Percentiles rank a stretch among this genome's conserved stretches.
phyloP scores from a whole-genome alignment of 1,140 invertebrate genomes.

The Psix sp. region DNA sequence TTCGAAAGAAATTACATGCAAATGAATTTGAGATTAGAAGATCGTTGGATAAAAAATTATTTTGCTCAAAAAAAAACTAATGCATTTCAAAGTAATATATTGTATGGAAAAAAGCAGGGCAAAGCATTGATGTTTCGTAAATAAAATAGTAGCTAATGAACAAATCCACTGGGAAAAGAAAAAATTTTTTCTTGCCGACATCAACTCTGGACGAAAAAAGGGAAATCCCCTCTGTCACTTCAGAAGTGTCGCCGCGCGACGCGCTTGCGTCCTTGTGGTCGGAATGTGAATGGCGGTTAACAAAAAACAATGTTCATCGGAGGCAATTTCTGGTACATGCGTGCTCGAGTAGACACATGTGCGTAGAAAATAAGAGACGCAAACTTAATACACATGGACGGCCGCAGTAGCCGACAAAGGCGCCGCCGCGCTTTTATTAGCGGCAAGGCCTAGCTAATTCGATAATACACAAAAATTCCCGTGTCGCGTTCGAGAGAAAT shows the following conservation, averaged over 20 bases:
- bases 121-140: no score
- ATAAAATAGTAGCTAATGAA: no score
- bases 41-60: no score
- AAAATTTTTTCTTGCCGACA: no score
- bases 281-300: constrained; percentile 32
- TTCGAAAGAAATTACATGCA: no score
- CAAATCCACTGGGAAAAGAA: no score
- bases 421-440: constrained; percentile 54
- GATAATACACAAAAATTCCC: constrained; percentile 53
- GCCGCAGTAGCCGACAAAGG: constrained; percentile 53
- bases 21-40: no score
- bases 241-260: constrained; percentile 24
- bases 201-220: constrained; percentile 16
- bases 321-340: constrained; percentile 49
- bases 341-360: constrained; percentile 28
- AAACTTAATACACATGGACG: constrained; percentile 28
- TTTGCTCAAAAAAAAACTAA: no score
- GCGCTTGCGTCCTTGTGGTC: constrained; percentile 30
- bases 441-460: constrained; percentile 48
- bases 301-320: constrained; percentile 5
- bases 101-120: no score
- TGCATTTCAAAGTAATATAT: no score
- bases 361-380: constrained; percentile 40
- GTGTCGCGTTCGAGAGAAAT: constrained; percentile 51
- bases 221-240: constrained; percentile 30